Percentiles rank a stretch among this genome's conserved stretches.
These are phyloP conservation scores for Hydractinia echinata DNA, from an alignment of 30 jellyfish, hydroid and myxozoan genomes.

Conservation along the genomic window DNA sequence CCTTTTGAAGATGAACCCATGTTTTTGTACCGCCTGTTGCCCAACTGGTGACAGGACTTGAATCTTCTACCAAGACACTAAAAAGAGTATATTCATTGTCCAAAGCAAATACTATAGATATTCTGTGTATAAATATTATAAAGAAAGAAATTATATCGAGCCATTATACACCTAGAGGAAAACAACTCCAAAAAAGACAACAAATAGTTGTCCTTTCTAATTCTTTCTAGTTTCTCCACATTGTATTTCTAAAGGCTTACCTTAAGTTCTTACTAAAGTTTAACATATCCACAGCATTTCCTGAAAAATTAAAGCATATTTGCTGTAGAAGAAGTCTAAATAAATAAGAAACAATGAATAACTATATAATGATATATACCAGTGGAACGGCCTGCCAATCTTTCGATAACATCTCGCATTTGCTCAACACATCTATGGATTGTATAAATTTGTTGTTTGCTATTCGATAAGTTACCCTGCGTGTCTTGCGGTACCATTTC, in stretches of 20 bases:
- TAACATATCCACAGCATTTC: constrained; percentile 83
- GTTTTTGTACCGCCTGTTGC: constrained; percentile 93
- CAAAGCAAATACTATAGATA: neutral
- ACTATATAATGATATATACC: constrained; percentile 33
- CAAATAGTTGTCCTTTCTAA: no score
- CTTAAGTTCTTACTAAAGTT: constrained; percentile 54
- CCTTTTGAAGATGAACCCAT: constrained; percentile 67
- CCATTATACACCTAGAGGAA: no score
- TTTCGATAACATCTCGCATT: constrained; percentile 60
- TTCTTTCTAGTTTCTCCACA: no score
- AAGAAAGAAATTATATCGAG: no score
- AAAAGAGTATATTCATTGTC: neutral
- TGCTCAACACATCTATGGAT: constrained; percentile 61
- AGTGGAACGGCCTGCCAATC: constrained; percentile 56
- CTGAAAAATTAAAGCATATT: constrained; percentile 29
- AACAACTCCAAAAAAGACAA: no score
- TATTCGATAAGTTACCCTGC: constrained; percentile 58
- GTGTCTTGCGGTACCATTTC: constrained; percentile 92
- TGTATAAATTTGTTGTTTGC: constrained; percentile 61
- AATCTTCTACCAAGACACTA: constrained; percentile 56
- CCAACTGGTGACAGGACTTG: constrained; percentile 67
- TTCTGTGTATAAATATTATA: no score
- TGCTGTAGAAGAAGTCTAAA: neutral
- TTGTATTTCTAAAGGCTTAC: constrained; percentile 41
- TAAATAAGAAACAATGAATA: neutral